These are phyloP conservation scores for Cettia cetti DNA, from an alignment of 2,113 vertebrate species.

Conservation along the genomic window DNA sequence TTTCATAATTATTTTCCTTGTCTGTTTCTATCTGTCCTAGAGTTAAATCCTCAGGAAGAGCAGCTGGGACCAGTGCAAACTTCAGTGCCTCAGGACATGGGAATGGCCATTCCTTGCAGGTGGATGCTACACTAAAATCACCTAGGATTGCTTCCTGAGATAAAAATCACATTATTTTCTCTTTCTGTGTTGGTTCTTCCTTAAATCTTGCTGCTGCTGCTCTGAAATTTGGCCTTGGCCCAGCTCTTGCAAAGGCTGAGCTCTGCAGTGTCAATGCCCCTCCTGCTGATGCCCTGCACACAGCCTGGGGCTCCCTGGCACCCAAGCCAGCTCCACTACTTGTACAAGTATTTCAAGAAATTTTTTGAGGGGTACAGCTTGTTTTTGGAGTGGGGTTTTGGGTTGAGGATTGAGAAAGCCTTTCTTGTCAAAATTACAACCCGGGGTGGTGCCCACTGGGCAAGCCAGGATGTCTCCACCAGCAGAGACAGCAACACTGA, in stretches of 20 bases:
- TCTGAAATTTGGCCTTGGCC: neutral
- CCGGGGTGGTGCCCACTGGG: fast-evolving
- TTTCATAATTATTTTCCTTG: neutral
- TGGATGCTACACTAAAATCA: neutral
- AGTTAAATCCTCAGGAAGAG: neutral
- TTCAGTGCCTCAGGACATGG: fast-evolving
- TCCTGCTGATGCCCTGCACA: neutral
- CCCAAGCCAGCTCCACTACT: neutral
- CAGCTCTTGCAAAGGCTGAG: neutral
- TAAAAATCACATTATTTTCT: neutral
- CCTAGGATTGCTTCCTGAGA: neutral
- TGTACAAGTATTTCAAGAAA: neutral
- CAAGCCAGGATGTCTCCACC: neutral
- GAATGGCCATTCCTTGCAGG: neutral
- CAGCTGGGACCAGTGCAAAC: neutral
- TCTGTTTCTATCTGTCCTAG: neutral
- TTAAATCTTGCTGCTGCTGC: neutral
- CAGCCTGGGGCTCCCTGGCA: neutral
- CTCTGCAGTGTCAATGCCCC: fast-evolving
- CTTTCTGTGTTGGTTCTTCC: neutral
- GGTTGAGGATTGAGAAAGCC: neutral
- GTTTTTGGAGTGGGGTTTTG: neutral
- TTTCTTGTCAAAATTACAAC: neutral
- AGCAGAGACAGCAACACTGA: neutral
- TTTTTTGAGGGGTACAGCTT: neutral